Base-by-base conservation (phyloP, 2,888 invertebrate genomes). In the Sisyra terminalis region DNA sequence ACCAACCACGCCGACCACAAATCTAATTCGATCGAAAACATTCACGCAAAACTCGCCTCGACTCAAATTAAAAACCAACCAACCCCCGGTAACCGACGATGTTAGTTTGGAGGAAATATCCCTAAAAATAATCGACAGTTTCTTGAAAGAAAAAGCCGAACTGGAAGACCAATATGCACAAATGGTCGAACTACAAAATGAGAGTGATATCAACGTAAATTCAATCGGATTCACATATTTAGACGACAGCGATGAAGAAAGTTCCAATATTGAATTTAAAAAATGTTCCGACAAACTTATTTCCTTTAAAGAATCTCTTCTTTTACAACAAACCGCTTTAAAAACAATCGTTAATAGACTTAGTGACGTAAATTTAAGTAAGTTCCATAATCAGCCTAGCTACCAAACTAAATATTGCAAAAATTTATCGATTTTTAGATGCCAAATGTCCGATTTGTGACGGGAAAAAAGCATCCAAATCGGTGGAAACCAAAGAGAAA, bases 71-170 rank as follows among this genome's bases (percentile, higher is more conserved):
- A 70, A 71, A 48, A 67, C 66, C 50, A 67, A n/a, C n/a, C n/a
- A n/a, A n/a, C n/a, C n/a, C n/a, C n/a, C n/a, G n/a, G n/a, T n/a
- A n/a, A n/a, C n/a, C 2, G 37, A 37, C 3, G 16, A 18, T 37
- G 65, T 73, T 15, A 84, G 82, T 53, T 64, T 86, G 49, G 85
- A 86, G 54, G 82, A 86, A 57, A 80, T 85, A 51, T 79, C 81
- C 1, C 60, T 83, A 18, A 78, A 77, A 58, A 58, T 81, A 44
- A 72, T 78, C 29, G 76, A 75, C 48, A 78, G 74, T 56, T 74
- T 78, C 50, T 71, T 74, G 50, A 70, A 75, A 56, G 78, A 78
- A 51, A 79, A 79, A 53, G 71, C 68, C 35, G 78, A 79, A 54
- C 56, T 79, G 35, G 77, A 79, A 47, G 71, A 74, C 44, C 75